phyloP scores from a whole-genome alignment of 2,888 invertebrate genomes.

The Dicyrtoma fusca region DNA sequence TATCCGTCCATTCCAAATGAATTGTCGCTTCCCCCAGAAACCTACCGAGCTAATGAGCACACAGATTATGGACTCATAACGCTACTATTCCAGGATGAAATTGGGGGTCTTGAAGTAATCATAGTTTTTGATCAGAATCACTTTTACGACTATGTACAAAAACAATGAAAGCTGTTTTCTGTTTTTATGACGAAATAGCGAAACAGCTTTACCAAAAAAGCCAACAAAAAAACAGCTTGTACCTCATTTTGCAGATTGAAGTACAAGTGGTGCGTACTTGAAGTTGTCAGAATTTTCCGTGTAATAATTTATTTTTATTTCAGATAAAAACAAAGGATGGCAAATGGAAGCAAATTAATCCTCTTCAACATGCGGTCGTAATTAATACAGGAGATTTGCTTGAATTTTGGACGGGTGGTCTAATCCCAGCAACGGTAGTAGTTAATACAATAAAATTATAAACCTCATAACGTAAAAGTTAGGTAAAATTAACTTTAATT shows the following conservation, averaged over 20 bases:
- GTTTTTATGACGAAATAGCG: too few species aligned
- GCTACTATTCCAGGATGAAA: constrained; percentile 71
- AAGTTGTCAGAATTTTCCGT: background rate
- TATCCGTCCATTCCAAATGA: constrained; percentile 67
- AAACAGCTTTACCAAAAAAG: too few species aligned
- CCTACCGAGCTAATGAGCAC: constrained; percentile 72
- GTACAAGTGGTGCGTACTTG: background rate
- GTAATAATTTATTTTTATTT: constrained; percentile 37
- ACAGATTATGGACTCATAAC: constrained; percentile 78
- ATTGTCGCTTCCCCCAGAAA: constrained; percentile 60
- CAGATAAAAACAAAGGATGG: constrained; percentile 70
- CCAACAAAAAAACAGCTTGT: too few species aligned
- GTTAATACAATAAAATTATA: background rate
- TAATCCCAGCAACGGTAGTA: constrained; percentile 70
- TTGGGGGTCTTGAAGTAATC: constrained; percentile 72
- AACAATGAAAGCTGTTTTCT: too few species aligned
- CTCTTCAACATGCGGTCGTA: constrained; percentile 75
- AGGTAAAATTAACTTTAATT: too few species aligned
- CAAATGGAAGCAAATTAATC: constrained; percentile 74
- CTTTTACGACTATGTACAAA: background rate
- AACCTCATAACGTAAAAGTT: too few species aligned
- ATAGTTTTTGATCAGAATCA: background rate
- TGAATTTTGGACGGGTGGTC: constrained; percentile 73
- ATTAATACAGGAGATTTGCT: constrained; percentile 77
- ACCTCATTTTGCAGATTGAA: background rate